Conservation (phyloP, 2,888 invertebrate genomes). For the Ophion ventricosus region DNA sequence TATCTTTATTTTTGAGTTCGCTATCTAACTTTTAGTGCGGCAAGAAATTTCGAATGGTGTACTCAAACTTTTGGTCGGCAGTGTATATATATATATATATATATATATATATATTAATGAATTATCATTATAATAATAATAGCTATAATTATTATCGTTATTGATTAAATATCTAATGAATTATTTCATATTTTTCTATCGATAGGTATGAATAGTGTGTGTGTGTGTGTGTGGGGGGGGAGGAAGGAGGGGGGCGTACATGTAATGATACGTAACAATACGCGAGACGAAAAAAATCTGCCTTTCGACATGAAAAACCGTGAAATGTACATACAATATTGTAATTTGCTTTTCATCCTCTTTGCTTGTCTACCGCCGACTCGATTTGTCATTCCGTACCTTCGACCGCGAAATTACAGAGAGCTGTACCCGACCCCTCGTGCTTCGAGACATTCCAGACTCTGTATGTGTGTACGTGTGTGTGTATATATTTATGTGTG, state of each 20-base stretch:
- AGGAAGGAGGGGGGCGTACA: not conserved
- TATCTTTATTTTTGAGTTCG: too few species aligned
- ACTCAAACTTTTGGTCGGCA: too few species aligned
- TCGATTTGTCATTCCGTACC: slow-evolving; percentile 35
- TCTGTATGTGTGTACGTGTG: slow-evolving; percentile 11
- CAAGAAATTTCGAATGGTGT: too few species aligned
- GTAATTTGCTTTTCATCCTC: slow-evolving; percentile 10
- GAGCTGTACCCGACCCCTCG: slow-evolving; percentile 31
- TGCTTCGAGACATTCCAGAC: slow-evolving; percentile 33
- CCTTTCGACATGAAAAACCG: slow-evolving; percentile 37
- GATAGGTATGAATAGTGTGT: slow-evolving; percentile 42
- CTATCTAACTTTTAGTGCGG: too few species aligned
- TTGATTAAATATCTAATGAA: slow-evolving; percentile 55
- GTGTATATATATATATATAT: too few species aligned
- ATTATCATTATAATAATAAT: not conserved
- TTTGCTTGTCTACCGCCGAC: not conserved
- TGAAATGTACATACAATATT: slow-evolving; percentile 22
- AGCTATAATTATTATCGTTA: slow-evolving; percentile 54
- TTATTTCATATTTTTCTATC: slow-evolving; percentile 59
- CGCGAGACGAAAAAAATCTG: slow-evolving; percentile 51
- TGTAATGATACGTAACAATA: slow-evolving; percentile 31
- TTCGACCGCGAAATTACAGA: slow-evolving; percentile 25
- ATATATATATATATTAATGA: slow-evolving; percentile 53
- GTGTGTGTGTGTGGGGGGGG: slow-evolving; percentile 1
- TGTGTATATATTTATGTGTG: too few species aligned